Percentiles rank a stretch among this genome's conserved stretches.
These are phyloP conservation scores for Sycobia sp. DNA, from an alignment of 1,140 invertebrate species.

Conservation along the genomic window DNA sequence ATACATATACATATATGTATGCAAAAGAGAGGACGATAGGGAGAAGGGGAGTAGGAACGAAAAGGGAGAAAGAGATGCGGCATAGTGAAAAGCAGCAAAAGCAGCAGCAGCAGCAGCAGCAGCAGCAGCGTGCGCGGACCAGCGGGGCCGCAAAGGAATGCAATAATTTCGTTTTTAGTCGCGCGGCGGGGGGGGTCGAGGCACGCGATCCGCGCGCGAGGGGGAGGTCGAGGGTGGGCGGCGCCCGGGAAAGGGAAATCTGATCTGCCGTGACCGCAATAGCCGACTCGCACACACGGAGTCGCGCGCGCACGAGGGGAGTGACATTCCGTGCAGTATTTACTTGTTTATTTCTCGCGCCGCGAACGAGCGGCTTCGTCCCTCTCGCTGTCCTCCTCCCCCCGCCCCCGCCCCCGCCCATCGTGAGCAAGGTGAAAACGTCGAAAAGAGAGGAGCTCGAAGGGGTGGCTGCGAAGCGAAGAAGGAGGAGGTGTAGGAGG, in stretches of 20 bases:
- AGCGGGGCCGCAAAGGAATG: constrained; percentile 30
- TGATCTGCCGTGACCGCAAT: constrained; percentile 12
- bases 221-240: constrained; percentile 15
- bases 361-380: constrained; percentile 20
- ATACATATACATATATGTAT: no score
- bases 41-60: neutral
- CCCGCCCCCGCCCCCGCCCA: no score
- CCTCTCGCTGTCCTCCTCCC: neutral
- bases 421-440: constrained; percentile 27
- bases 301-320: neutral
- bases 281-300: neutral
- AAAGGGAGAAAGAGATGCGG: constrained; percentile 4
- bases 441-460: constrained; percentile 12
- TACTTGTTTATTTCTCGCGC: constrained; percentile 31
- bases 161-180: constrained; percentile 29
- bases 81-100: neutral
- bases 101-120: neutral
- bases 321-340: constrained; percentile 18
- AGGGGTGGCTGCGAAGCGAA: neutral
- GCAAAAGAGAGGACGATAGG: neutral
- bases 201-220: neutral
- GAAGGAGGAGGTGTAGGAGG: neutral
- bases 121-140: no score
- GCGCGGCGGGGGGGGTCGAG: constrained; percentile 7
- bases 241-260: constrained; percentile 17